phyloP scores from a whole-genome alignment of 2,113 vertebrate species.

The Rhinichthys klamathensis region DNA sequence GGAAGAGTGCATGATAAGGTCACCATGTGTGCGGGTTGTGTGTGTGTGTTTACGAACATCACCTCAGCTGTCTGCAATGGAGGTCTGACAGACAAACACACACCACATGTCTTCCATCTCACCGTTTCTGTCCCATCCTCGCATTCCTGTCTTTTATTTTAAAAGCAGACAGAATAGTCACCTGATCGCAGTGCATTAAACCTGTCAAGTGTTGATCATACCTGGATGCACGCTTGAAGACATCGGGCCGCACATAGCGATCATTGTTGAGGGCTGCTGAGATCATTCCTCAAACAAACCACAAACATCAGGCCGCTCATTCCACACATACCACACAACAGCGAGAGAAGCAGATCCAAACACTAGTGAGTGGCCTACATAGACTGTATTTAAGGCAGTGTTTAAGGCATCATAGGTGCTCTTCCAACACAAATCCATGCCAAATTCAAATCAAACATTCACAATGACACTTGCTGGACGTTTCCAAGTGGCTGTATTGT shows the following conservation, averaged over 20 bases:
- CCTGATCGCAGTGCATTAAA: neutral
- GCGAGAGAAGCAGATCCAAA: neutral
- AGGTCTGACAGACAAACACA: slow-evolving; percentile 24
- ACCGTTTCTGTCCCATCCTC: neutral
- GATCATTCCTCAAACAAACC: slow-evolving; percentile 20
- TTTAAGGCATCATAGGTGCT: neutral
- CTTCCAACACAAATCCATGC: neutral
- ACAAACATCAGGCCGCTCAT: slow-evolving; percentile 20
- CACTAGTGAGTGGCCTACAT: neutral
- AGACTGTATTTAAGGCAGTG: no score
- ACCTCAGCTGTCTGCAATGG: slow-evolving; percentile 9
- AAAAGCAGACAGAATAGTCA: neutral
- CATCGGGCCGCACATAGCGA: neutral
- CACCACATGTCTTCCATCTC: neutral
- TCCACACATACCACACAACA: slow-evolving; percentile 24
- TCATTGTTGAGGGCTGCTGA: slow-evolving; percentile 6
- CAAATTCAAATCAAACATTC: neutral
- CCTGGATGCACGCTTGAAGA: neutral
- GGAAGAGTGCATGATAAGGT: slow-evolving; percentile 3
- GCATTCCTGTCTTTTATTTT: neutral
- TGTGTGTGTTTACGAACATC: neutral
- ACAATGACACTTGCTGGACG: neutral
- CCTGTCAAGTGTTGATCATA: neutral
- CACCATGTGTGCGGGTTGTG: slow-evolving; percentile 15
- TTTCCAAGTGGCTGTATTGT: neutral